Base-by-base conservation (phyloP, 92 coral and sea anemone species). In the Epizoanthus rinbou region DNA sequence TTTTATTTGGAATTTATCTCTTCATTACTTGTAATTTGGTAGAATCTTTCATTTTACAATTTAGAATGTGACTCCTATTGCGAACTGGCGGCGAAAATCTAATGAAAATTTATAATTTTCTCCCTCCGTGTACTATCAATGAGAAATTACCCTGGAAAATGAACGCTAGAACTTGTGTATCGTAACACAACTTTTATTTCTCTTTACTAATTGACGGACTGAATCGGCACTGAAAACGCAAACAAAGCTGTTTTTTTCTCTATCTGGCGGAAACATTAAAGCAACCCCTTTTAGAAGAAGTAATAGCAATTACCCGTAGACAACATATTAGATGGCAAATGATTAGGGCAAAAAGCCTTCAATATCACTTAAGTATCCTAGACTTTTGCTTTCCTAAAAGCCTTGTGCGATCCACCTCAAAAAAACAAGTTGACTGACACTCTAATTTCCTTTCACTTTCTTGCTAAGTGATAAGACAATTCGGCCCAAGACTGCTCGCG, bases 181-280 rank as follows among this genome's bases (percentile, higher is more conserved):
- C 13, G 58, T 72, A 45, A 72, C 58, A 43, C 22, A 19, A 21
- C 76, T 45, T 18, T 19, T 22, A n/a, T 21, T 33, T 76, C 33
- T 52, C 47, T 76, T 35, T 4, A 76, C 69, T 76, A 58, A 76
- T 58, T 76, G 80, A 39, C 47, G 69, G 82, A 17, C 62, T 39
- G 69, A 56, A 76, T 76, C 54, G 58, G 33, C 54, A 9, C 54
- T 58, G 37, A 76, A 59, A 76, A 76, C 82, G 43, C 82, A 76
- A 76, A 76, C 69, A 76, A 59, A 58, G 69, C 69, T 76, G 69
- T 68, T 33, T 76, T n/a, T 76, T 68, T 35, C 43, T 59, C 57
- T 59, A 57, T n/a, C 21, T 76, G 69, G 82, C 82, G 82, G 82
- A 76, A 76, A 76, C 82, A 76, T 76, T 76, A 76, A 76, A 76